Evolutionary conservation across 1,140 invertebrate genomes (phyloP).

Genomic region (Rhagoletis zephyria): DNA sequence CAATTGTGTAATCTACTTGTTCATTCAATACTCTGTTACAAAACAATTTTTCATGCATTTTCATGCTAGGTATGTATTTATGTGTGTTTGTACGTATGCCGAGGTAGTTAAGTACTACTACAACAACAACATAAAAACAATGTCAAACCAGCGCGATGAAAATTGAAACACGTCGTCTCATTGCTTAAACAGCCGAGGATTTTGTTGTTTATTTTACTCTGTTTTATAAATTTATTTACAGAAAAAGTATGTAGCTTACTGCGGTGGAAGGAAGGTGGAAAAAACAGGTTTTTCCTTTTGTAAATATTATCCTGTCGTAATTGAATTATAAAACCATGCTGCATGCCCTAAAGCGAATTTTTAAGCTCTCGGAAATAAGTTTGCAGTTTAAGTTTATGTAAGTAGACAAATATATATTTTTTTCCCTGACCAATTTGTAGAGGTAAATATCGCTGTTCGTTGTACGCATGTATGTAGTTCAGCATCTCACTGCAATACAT

Average conservation of each 20-base stretch:
- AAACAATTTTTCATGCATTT: not conserved
- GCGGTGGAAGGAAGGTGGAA: not conserved
- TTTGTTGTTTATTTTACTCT: not conserved
- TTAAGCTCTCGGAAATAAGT: conserved; percentile 5
- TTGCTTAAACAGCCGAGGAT: not conserved
- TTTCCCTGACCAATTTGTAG: too few species aligned
- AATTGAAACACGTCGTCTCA: conserved; percentile 25
- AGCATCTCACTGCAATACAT: too few species aligned
- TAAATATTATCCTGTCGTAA: conserved; percentile 9
- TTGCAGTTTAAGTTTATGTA: conserved; percentile 13
- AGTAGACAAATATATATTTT: too few species aligned
- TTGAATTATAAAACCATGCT: conserved; percentile 41
- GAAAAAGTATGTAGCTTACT: not conserved
- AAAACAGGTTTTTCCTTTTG: not conserved
- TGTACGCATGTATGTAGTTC: too few species aligned
- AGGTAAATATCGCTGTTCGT: too few species aligned
- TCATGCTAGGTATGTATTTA: not conserved
- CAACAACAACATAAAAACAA: not conserved
- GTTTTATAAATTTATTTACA: conserved; percentile 31
- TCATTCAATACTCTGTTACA: conserved; percentile 24
- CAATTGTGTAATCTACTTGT: conserved; percentile 33
- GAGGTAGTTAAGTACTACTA: not conserved
- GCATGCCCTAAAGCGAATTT: conserved; percentile 23
- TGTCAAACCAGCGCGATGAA: not conserved
- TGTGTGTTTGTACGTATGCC: not conserved